These are phyloP conservation scores for Scaptomyza tumidula DNA, from an alignment of 2,888 invertebrate genomes.

Conservation along the genomic window DNA sequence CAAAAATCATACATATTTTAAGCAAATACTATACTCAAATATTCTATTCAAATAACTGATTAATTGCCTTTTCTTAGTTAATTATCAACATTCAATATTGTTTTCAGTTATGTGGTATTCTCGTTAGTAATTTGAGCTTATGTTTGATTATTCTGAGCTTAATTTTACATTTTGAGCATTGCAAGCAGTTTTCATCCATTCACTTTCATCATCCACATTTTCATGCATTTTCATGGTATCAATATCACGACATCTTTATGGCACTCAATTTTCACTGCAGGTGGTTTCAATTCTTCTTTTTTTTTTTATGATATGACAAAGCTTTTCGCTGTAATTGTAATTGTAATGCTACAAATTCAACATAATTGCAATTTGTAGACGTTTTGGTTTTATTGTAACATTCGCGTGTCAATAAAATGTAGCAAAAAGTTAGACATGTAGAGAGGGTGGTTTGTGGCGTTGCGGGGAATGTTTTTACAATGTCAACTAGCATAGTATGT, in stretches of 20 bases:
- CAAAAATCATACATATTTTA: background rate
- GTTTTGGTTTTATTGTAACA: conserved; percentile 36
- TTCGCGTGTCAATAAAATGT: conserved; percentile 50
- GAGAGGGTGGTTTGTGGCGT: background rate
- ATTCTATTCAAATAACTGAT: too few species aligned
- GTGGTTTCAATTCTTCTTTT: conserved; percentile 13
- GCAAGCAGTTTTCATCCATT: background rate
- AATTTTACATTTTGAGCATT: background rate
- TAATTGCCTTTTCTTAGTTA: too few species aligned
- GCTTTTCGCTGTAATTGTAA: conserved; percentile 18
- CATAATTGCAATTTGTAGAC: conserved; percentile 44
- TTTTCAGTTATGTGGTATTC: too few species aligned
- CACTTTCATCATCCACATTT: background rate
- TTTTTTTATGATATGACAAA: conserved; percentile 30
- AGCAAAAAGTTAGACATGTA: conserved; percentile 14
- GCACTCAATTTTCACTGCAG: conserved; percentile 24
- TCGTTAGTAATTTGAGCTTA: too few species aligned
- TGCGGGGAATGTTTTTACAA: conserved; percentile 10
- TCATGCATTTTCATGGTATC: too few species aligned
- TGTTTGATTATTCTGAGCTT: too few species aligned
- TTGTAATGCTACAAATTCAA: conserved; percentile 22
- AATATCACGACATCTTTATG: background rate
- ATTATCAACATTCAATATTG: too few species aligned
- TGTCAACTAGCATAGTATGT: conserved; percentile 21
- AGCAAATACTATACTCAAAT: too few species aligned